These are phyloP conservation scores for Cochlearius cochlearius DNA, from an alignment of 2,113 vertebrate species.

Conservation along the genomic window DNA sequence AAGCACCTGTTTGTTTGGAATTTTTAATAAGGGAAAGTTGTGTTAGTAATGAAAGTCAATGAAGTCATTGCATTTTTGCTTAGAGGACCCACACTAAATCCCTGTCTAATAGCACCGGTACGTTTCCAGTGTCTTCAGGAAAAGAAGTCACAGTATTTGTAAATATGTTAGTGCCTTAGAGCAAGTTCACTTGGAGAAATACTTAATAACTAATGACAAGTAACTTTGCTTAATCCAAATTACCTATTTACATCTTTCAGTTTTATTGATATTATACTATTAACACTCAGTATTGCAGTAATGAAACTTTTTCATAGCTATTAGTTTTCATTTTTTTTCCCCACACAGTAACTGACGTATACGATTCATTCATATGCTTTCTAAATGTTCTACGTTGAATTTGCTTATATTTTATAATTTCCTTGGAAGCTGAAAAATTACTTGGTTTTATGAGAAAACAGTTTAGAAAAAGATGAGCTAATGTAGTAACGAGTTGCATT, in stretches of 20 bases:
- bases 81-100: neutral
- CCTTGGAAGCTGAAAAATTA: neutral
- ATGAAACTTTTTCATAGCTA: neutral
- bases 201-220: neutral
- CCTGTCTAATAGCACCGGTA: neutral
- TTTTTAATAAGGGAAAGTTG: slow-evolving; percentile 56
- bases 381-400: neutral
- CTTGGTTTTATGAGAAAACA: neutral
- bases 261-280: neutral
- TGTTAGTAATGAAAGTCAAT: neutral
- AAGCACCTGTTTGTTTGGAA: slow-evolving; percentile 75
- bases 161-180: neutral
- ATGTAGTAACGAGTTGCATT: neutral
- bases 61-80: neutral
- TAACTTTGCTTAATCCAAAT: neutral
- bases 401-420: neutral
- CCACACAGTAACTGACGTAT: neutral
- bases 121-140: neutral
- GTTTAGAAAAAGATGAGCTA: neutral
- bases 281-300: neutral
- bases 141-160: neutral
- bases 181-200: neutral
- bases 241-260: neutral
- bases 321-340: neutral
- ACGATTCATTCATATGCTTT: neutral